Evolutionary conservation across 2,888 invertebrate genomes (phyloP).

Genomic region (Cheilosia impressa): DNA sequence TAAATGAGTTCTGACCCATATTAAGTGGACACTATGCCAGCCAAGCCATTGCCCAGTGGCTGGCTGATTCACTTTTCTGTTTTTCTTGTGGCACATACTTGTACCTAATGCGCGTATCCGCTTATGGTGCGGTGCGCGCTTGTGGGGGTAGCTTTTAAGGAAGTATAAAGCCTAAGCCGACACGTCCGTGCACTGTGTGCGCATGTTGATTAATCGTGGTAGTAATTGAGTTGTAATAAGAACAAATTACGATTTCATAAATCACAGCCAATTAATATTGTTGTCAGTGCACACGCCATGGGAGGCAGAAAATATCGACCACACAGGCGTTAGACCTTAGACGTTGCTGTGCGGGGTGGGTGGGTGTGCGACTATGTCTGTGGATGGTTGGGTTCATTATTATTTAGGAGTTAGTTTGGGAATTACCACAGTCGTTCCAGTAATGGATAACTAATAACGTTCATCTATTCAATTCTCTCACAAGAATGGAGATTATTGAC

Average conservation of each 20-base stretch:
- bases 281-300: constrained; percentile 41
- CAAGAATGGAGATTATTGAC: background rate
- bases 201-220: constrained; percentile 63
- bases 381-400: background rate
- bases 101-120: background rate
- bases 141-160: constrained; percentile 36
- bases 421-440: background rate
- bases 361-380: too few species aligned
- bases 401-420: background rate
- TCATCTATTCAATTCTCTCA: background rate
- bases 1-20: constrained; percentile 65
- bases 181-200: constrained; percentile 36
- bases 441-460: constrained; percentile 9
- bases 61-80: constrained; percentile 28
- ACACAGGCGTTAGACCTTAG: constrained; percentile 27
- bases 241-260: constrained; percentile 73
- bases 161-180: constrained; percentile 57
- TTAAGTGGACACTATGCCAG: constrained; percentile 13
- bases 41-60: constrained; percentile 1
- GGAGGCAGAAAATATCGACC: constrained; percentile 51
- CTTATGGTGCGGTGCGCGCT: background rate
- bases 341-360: background rate
- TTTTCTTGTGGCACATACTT: background rate
- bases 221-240: constrained; percentile 75
- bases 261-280: constrained; percentile 71